Conservation (phyloP, 1,140 invertebrate genomes). For the Oncopodura yosiiana region DNA sequence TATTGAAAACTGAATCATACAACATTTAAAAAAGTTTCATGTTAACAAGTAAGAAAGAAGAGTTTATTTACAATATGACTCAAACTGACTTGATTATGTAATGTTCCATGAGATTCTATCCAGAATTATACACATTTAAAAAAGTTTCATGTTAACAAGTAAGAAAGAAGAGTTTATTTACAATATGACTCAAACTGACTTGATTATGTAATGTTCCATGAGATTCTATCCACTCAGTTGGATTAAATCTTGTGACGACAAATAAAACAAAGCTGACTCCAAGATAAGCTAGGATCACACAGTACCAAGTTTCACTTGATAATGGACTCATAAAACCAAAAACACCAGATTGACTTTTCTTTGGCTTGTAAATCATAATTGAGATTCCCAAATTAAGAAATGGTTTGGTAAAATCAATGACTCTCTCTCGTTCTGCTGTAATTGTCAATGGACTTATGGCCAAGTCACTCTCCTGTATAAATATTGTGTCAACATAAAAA, state of each 20-base stretch:
- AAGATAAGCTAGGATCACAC: conserved; percentile 53
- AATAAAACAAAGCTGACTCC: conserved; percentile 52
- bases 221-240: conserved; percentile 48
- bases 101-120: conserved; percentile 36
- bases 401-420: conserved; percentile 56
- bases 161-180: too few species aligned
- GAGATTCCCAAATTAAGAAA: conserved; percentile 52
- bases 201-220: conserved; percentile 43
- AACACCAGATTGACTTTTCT: conserved; percentile 49
- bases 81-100: conserved; percentile 53
- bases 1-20: conserved; percentile 58
- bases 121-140: conserved; percentile 43
- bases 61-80: too few species aligned
- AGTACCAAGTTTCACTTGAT: conserved; percentile 49
- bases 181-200: too few species aligned
- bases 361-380: conserved; percentile 58
- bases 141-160: not conserved
- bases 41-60: too few species aligned
- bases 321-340: conserved; percentile 59
- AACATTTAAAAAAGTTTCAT: not conserved
- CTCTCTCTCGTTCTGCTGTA: conserved; percentile 50
- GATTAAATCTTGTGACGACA: conserved; percentile 53
- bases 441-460: conserved; percentile 55
- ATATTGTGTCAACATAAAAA: too few species aligned
- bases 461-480: conserved; percentile 51